Percentiles rank a stretch among this genome's conserved stretches.
phyloP scores from a whole-genome alignment of 2,113 vertebrate species.

The Girardinichthys multiradiatus region DNA sequence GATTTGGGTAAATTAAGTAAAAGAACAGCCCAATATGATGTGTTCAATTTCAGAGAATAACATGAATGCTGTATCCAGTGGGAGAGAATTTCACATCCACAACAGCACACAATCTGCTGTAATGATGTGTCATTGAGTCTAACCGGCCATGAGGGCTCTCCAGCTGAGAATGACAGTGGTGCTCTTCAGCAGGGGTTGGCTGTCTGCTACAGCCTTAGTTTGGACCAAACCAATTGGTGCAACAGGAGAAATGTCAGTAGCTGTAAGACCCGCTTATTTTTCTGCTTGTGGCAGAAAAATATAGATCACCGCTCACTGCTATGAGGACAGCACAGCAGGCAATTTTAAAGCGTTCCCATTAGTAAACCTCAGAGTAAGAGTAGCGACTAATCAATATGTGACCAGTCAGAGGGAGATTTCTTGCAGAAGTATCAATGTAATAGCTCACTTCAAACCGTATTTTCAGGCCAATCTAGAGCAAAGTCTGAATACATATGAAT shows the following conservation, averaged over 20 bases:
- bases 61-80: neutral
- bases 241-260: conserved; percentile 65
- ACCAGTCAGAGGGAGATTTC: conserved; percentile 5
- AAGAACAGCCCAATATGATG: neutral
- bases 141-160: conserved; percentile 10
- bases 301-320: conserved; percentile 33
- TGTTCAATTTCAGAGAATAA: neutral
- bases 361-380: conserved; percentile 9
- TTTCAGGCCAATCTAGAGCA: conserved; percentile 14
- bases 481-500: neutral
- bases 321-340: conserved; percentile 28
- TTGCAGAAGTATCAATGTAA: conserved; percentile 45
- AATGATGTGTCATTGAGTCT: conserved; percentile 26
- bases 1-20: neutral
- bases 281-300: conserved; percentile 25
- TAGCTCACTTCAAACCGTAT: conserved; percentile 25
- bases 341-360: conserved; percentile 30
- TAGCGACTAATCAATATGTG: conserved; percentile 49
- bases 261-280: conserved; percentile 31
- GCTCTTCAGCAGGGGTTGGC: conserved; percentile 10
- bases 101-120: conserved; percentile 6
- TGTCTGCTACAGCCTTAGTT: conserved; percentile 2
- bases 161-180: conserved; percentile 18
- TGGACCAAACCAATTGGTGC: conserved; percentile 38
- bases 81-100: conserved; percentile 11